Evolutionary conservation across 2,113 vertebrate species (phyloP).

Genomic region (Dromas ardeola): DNA sequence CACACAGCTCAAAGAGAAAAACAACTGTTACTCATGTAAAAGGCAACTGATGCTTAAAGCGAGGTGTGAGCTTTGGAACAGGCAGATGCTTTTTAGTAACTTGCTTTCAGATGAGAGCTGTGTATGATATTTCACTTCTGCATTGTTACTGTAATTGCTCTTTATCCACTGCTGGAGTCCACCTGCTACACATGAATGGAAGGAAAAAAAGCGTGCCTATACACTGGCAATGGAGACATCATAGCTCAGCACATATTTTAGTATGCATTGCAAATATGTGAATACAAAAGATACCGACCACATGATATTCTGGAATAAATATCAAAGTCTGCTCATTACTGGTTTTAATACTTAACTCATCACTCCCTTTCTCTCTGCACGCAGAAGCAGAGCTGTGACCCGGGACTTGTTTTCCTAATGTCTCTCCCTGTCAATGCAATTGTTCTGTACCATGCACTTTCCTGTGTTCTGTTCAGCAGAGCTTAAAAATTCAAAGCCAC

Average conservation of each 20-base stretch:
- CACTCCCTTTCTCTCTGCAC: not conserved
- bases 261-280: not conserved
- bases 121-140: not conserved
- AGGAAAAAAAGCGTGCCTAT: not conserved
- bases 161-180: not conserved
- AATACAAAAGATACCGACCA: not conserved
- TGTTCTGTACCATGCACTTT: not conserved
- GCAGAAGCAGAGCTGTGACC: not conserved
- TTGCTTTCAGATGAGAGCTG: not conserved
- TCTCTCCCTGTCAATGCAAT: not conserved
- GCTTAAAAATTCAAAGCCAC: not conserved
- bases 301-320: slow-evolving; percentile 17
- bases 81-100: not conserved
- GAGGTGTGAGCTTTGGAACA: not conserved
- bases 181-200: not conserved
- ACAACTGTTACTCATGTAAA: not conserved
- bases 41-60: not conserved
- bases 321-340: not conserved
- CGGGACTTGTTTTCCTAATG: not conserved
- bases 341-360: slow-evolving; percentile 17
- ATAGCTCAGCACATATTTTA: slow-evolving; percentile 5
- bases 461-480: not conserved
- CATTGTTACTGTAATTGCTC: not conserved
- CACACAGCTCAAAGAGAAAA: not conserved
- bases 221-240: not conserved